These are phyloP conservation scores for Numenius arquata DNA, from an alignment of 2,113 vertebrate genomes.

Conservation along the genomic window DNA sequence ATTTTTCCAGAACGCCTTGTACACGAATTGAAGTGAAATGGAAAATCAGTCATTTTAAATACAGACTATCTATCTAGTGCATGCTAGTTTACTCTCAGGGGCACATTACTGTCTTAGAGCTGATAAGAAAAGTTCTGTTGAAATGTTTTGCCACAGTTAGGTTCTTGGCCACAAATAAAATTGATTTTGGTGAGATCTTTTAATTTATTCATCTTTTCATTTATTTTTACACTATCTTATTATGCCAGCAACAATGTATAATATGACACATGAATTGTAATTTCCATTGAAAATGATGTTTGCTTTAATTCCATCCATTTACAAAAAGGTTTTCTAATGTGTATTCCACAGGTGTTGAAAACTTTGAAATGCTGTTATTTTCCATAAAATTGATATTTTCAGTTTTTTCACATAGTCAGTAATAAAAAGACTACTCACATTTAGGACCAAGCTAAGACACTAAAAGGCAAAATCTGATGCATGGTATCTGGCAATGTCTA, in stretches of 20 bases:
- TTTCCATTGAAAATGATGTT: not conserved
- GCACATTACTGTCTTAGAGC: not conserved
- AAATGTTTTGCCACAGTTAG: not conserved
- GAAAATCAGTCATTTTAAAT: not conserved
- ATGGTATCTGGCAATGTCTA: not conserved
- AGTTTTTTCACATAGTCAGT: not conserved
- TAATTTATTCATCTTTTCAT: not conserved
- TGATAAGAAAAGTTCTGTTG: not conserved
- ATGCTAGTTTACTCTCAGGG: not conserved
- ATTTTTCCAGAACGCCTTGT: not conserved
- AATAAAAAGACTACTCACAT: not conserved
- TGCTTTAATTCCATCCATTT: not conserved
- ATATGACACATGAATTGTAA: not conserved
- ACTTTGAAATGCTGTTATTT: not conserved
- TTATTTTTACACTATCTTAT: not conserved
- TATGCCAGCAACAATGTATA: not conserved
- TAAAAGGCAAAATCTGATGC: not conserved
- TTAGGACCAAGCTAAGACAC: not conserved
- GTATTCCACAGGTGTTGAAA: not conserved
- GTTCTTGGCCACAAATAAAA: not conserved
- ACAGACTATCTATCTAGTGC: not conserved
- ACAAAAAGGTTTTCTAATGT: not conserved
- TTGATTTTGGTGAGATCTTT: not conserved
- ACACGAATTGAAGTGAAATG: not conserved
- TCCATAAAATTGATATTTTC: not conserved